These are phyloP conservation scores for Panulirus ornatus DNA, from an alignment of 1,140 invertebrate genomes.

Conservation along the genomic window DNA sequence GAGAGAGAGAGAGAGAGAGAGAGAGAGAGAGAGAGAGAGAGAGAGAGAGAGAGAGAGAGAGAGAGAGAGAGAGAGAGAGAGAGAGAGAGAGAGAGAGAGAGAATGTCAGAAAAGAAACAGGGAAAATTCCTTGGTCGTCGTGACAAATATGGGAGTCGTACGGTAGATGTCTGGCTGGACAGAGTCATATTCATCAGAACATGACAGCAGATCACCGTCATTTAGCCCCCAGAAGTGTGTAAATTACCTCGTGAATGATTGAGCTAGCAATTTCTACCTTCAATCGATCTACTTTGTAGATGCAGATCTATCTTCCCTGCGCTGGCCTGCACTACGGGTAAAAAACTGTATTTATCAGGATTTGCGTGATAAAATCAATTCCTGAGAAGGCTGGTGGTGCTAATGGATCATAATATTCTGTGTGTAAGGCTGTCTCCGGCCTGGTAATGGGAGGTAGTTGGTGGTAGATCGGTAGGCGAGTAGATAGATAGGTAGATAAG, in stretches of 20 bases:
- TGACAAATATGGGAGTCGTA: no score
- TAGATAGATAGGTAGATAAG: neutral
- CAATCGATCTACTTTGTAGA: neutral
- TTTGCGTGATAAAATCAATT: neutral
- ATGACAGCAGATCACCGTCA: neutral
- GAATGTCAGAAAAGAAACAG: neutral
- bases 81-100: neutral
- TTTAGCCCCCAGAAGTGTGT: neutral
- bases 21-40: neutral
- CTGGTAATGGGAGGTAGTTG: neutral
- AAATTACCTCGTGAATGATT: neutral
- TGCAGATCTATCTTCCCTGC: neutral
- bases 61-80: neutral
- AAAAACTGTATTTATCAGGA: neutral
- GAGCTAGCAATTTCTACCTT: neutral
- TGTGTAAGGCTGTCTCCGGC: neutral
- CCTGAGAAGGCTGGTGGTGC: neutral
- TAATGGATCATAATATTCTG: conserved; percentile 5
- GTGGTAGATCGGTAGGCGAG: neutral
- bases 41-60: neutral
- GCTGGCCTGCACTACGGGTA: neutral
- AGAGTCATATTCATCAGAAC: no score
- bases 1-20: conserved; percentile 1
- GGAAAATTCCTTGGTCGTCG: no score
- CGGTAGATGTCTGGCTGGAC: no score